phyloP scores from a whole-genome alignment of 2,113 vertebrate species.

The Hippocampus abdominalis region DNA sequence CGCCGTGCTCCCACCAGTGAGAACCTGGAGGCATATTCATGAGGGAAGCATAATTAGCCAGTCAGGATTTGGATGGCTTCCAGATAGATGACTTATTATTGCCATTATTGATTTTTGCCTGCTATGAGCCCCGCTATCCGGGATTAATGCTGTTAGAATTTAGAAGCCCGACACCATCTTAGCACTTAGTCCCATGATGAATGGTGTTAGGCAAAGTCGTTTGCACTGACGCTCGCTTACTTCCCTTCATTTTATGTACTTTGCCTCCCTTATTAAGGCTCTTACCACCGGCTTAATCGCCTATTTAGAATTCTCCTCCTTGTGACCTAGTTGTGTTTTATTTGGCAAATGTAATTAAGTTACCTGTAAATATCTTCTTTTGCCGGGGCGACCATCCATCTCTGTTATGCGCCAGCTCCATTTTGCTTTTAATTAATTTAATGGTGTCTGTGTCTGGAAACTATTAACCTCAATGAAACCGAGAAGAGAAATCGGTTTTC shows the following conservation, averaged over 20 bases:
- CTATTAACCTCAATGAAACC: slow-evolving; percentile 57
- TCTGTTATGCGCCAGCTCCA: slow-evolving; percentile 53
- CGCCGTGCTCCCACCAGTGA: slow-evolving; percentile 35
- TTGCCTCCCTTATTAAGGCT: slow-evolving; percentile 72
- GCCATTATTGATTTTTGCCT: slow-evolving; percentile 74
- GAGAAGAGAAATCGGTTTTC: slow-evolving; percentile 33
- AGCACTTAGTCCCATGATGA: slow-evolving; percentile 74
- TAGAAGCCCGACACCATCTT: slow-evolving; percentile 68
- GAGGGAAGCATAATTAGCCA: slow-evolving; percentile 70
- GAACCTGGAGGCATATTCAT: slow-evolving; percentile 69
- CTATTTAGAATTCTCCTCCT: slow-evolving; percentile 74
- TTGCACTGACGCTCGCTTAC: slow-evolving; percentile 70
- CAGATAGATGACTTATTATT: slow-evolving; percentile 74
- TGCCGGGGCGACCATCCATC: slow-evolving; percentile 56
- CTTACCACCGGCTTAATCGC: slow-evolving; percentile 72
- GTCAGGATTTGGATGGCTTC: slow-evolving; percentile 65
- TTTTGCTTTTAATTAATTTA: slow-evolving; percentile 72
- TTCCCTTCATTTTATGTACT: slow-evolving; percentile 69
- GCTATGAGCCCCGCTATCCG: slow-evolving; percentile 65
- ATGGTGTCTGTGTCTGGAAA: slow-evolving; percentile 57
- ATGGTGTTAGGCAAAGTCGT: slow-evolving; percentile 69
- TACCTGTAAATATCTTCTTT: slow-evolving; percentile 76
- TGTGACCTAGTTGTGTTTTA: slow-evolving; percentile 76
- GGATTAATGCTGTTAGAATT: slow-evolving; percentile 75
- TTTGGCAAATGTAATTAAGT: slow-evolving; percentile 74